Conservation (phyloP, 2,797 vertebrate genomes). For the Neosilurus mollespiculum region DNA sequence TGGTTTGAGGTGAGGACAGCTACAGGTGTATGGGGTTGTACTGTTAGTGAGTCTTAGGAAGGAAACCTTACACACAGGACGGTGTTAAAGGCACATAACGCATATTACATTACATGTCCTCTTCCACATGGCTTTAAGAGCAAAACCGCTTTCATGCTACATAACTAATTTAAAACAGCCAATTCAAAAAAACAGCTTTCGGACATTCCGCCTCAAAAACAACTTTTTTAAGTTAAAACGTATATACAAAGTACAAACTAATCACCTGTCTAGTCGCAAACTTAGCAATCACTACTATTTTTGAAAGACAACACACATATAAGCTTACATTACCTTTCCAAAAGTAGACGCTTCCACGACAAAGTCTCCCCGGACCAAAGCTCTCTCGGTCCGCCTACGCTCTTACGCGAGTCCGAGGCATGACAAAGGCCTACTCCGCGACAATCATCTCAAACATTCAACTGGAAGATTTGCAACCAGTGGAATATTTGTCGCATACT, state of each 20-base stretch:
- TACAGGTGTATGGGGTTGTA: neutral
- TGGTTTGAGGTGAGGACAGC: neutral
- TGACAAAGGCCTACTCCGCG: slow-evolving; percentile 64
- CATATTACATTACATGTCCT: neutral
- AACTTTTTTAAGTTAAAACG: neutral
- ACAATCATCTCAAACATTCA: slow-evolving; percentile 3
- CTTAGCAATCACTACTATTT: neutral
- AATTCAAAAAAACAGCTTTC: neutral
- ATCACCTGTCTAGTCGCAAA: neutral
- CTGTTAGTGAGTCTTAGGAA: neutral
- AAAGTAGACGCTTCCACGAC: neutral
- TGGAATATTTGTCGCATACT: neutral
- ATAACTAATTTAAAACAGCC: neutral
- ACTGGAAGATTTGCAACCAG: neutral
- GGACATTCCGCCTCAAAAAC: neutral
- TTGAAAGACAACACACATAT: neutral
- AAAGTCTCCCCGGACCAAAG: neutral
- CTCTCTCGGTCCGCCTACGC: slow-evolving; percentile 40
- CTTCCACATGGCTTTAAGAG: neutral
- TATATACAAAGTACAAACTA: neutral
- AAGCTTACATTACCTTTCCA: slow-evolving; percentile 22
- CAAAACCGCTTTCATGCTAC: neutral
- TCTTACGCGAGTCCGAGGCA: slow-evolving; percentile 65
- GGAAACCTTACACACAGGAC: neutral
- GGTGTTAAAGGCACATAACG: neutral